Conservation (phyloP, 2,888 invertebrate species). For the Neocrepidodera transversa region DNA sequence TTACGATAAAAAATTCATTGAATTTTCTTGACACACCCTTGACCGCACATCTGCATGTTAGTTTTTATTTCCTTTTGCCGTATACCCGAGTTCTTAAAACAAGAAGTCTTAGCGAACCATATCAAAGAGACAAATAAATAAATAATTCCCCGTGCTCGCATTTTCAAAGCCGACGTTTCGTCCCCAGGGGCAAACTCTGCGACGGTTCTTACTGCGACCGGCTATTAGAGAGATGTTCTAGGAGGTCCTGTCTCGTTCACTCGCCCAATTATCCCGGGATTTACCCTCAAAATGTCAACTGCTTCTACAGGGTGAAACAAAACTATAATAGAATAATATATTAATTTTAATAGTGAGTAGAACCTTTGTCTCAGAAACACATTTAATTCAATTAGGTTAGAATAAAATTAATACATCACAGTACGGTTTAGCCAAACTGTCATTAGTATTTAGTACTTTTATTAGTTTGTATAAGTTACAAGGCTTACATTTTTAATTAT, state of each 20-base stretch:
- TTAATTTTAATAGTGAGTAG: no score
- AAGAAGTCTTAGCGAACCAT: slow-evolving; percentile 10
- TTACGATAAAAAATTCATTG: no score
- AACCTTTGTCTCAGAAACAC: no score
- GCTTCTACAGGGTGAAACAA: slow-evolving; percentile 57
- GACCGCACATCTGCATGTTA: slow-evolving; percentile 10
- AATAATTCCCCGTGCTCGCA: slow-evolving; percentile 14
- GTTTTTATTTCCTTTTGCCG: background rate
- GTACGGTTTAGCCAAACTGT: no score
- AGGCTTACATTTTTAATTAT: no score
- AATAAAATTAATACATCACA: no score
- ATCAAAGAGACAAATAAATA: slow-evolving; percentile 18
- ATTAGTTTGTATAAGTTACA: no score
- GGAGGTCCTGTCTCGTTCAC: slow-evolving; percentile 70
- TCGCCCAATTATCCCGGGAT: slow-evolving; percentile 92
- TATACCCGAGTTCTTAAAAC: background rate
- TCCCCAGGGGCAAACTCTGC: slow-evolving; percentile 53
- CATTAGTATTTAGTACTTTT: no score
- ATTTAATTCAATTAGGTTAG: no score
- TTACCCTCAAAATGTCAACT: slow-evolving; percentile 84
- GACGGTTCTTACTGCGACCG: slow-evolving; percentile 82
- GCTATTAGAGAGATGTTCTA: slow-evolving; percentile 79
- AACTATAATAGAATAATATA: no score
- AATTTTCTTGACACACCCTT: background rate
- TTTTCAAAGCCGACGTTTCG: slow-evolving; percentile 12